Evolutionary conservation across 2,797 vertebrate genomes (phyloP), one percentile per base, ranked within the genome.

Genomic region (Gambusia yucatana): DNA sequence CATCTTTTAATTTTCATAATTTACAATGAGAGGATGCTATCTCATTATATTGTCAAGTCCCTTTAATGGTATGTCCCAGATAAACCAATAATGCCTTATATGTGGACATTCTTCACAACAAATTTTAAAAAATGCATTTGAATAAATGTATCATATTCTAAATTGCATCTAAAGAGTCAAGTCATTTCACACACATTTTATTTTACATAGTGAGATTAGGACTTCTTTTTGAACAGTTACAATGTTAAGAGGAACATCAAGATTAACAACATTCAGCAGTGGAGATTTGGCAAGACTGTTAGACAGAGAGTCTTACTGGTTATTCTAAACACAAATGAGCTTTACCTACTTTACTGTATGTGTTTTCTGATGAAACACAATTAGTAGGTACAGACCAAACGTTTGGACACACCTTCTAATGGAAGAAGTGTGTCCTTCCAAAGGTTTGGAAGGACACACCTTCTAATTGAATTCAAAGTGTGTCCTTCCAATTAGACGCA

Each of bases 211-310:
- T 70, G 0, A 79, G 63, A 6, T 16, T 14, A 22, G 44, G 20
- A 81, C 61, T 47, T 81, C 25, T 61, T 61, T 61, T 52, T 43
- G 0, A 44, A 77, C 46, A 25, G 41, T 10, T 9, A 84, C 61
- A 77, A 3, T 1, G 0, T 67, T 43, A 59, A 52, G 13, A 72
- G 22, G 2, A 72, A 61, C 25, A 75, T 72, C 25, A 44, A 71
- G 7, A 80, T 47, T 61, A 80, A 76, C 52, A 76, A 50, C 63
- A 75, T 73, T 22, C 28, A 82, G 17, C 47, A 39, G 20, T 28
- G 22, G 3, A 47, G 11, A 41, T 43, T 3, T 69, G 25, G 2
- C 6, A 71, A 61, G 59, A 33, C 50, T 6, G 13, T 77, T 44
- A 81, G 83, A n/a, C 33, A 33, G 33, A 33, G 33, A 33, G 33